Evolutionary conservation across 2,888 invertebrate genomes (phyloP), one percentile per base, ranked within the genome.

Genomic region (Nomada fabriciana): DNA sequence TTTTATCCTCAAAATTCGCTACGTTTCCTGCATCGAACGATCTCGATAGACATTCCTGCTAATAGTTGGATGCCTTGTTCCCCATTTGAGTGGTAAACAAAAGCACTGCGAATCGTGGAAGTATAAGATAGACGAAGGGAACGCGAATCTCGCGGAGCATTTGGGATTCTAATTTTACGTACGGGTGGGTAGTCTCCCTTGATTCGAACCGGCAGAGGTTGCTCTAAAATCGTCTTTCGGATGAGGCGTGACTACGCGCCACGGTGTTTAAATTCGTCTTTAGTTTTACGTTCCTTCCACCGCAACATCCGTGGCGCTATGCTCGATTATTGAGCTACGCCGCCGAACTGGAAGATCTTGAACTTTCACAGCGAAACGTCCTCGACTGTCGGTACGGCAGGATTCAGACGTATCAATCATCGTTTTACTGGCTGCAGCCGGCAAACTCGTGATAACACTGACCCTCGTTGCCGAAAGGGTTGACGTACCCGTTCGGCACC

Each of bases 151-250:
- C 82, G 88, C 68, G 55, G 69, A 69, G 80, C 79, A 83, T 69
- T 82, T 71, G 69, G 72, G 13, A 13, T 84, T 91, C 90, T 91
- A 91, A 91, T 86, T 90, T 90, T 90, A 90, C 69, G 36, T 79
- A 76, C 73, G 76, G 75, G 42, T 60, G 68, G 74, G 78, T 89
- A 88, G 90, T 89, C 90, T 87, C 76, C 83, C 79, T 69, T 74
- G 86, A 84, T 86, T 84, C 78, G 79, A 29, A 67, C 72, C 78
- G 63, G 76, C 86, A 67, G 70, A 69, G 79, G 68, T 20, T 60
- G 73, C 79, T 80, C 70, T 83, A 88, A 89, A 89, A 89, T 76
- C 76, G 88, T 82, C 83, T 73, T 67, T 75, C 50, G 52, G 23
- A 20, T 42, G 68, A 65, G 65, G 59, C 71, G 78, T 52, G 78